Conservation (phyloP, 1,140 invertebrate species). For the Meloidogyne floridensis region DNA sequence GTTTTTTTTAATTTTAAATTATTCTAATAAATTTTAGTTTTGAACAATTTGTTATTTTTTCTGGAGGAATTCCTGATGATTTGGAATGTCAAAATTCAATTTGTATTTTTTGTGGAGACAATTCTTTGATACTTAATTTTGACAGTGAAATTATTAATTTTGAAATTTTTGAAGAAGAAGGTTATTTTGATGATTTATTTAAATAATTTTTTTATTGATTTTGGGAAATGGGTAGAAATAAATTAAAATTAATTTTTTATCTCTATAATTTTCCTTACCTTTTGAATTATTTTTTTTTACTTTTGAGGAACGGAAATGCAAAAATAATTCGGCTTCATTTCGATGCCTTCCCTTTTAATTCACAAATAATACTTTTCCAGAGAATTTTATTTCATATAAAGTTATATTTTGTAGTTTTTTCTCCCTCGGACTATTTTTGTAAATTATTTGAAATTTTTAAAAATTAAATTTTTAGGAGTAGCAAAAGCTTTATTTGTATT, state of each 20-base stretch:
- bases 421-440: too few species aligned
- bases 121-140: conserved; percentile 40
- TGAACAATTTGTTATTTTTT: conserved; percentile 42
- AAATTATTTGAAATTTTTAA: too few species aligned
- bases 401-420: too few species aligned
- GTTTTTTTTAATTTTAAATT: conserved; percentile 10
- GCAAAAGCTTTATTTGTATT: conserved; percentile 36
- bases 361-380: too few species aligned
- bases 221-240: neutral
- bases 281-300: too few species aligned
- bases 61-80: conserved; percentile 33
- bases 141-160: conserved; percentile 45
- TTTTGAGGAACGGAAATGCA: too few species aligned
- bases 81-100: conserved; percentile 37
- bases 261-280: too few species aligned
- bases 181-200: neutral
- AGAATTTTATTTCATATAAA: too few species aligned
- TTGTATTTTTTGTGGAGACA: conserved; percentile 28
- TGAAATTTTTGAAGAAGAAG: conserved; percentile 30
- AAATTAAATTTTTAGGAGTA: conserved; percentile 19
- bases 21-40: neutral
- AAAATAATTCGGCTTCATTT: too few species aligned
- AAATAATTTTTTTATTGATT: neutral
- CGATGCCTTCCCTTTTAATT: too few species aligned
- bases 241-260: neutral